Conservation (phyloP, 1,140 invertebrate genomes). For the Aphelinus certus region DNA sequence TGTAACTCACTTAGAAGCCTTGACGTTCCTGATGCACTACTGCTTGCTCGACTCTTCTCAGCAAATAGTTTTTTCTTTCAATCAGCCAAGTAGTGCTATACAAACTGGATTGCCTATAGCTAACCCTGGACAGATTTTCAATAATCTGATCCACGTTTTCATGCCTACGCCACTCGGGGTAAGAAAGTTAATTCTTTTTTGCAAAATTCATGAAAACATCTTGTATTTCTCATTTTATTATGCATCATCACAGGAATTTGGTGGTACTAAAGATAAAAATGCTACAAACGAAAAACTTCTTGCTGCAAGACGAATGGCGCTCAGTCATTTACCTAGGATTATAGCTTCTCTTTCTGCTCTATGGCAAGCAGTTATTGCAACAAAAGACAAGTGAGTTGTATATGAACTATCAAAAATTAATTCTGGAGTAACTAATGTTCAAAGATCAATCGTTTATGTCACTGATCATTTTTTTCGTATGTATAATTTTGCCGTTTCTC, state of each 20-base stretch:
- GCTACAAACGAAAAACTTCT: conserved; percentile 65
- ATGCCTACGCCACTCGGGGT: conserved; percentile 68
- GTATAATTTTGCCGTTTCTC: no score
- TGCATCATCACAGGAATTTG: conserved; percentile 46
- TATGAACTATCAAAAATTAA: no score
- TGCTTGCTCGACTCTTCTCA: conserved; percentile 81
- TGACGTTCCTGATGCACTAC: conserved; percentile 87
- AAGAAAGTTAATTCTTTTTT: conserved; percentile 36
- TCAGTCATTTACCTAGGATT: conserved; percentile 84
- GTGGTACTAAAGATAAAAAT: conserved; percentile 53
- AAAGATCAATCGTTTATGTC: no score
- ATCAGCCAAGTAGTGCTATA: conserved; percentile 67
- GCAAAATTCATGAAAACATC: conserved; percentile 8
- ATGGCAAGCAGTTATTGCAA: conserved; percentile 77
- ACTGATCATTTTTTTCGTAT: no score
- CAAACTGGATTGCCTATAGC: conserved; percentile 64
- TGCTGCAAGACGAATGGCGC: conserved; percentile 76
- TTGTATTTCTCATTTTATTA: background rate
- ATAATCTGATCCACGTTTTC: conserved; percentile 84
- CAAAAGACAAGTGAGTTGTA: conserved; percentile 63
- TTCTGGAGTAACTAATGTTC: no score
- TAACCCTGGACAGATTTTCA: conserved; percentile 80
- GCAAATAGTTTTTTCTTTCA: conserved; percentile 71
- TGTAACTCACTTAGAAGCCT: conserved; percentile 80
- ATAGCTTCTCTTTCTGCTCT: conserved; percentile 81